Evolutionary conservation across 2,113 vertebrate species (phyloP), one percentile per base, ranked within the genome.

Genomic region (Hippocampus abdominalis): DNA sequence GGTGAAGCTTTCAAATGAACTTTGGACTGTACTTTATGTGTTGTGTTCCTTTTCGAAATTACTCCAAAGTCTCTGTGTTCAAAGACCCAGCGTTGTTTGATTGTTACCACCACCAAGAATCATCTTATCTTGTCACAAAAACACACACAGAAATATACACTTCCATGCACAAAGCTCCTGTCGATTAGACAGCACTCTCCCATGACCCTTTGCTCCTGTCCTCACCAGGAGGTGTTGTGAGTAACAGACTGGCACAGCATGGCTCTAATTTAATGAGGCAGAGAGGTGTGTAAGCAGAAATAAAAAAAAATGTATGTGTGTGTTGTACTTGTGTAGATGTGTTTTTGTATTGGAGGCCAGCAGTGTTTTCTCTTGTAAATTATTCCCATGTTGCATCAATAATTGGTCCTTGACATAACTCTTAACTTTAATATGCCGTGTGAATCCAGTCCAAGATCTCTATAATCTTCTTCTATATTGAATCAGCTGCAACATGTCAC

Each of bases 261-360:
- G 88, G 36, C 70, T 83, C 85, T 90, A 89, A 89, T 89, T 89
- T 91, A 90, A 91, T 89, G 88, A 88, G 86, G 79, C 68, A 76
- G 27, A 62, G 71, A 65, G 63, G 69, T 80, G 74, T 78, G 70
- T 73, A 10, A 71, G 32, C 44, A 2, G 40, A 6, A 56, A 51
- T 51, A 4, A 32, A 32, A 32, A 32, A 32, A 32, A 7, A 6
- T 12, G 27, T 74, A 32, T 57, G 57, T 42, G 67, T 70, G 68
- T 48, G 48, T 32, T 67, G 65, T 42, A 46, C 51, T 25, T 40
- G 71, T 13, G 54, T 25, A 18, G 1, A 6, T 16, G 49, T 8
- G 46, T 23, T 59, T 15, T 59, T 53, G 20, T n/a, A n/a, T 8
- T 53, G 9, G 60, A 54, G 9, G 27, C 29, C 54, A 7, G 27